phyloP scores from a whole-genome alignment of 30 jellyfish, hydroid and myxozoan genomes.

The Sanderia malayensis region DNA sequence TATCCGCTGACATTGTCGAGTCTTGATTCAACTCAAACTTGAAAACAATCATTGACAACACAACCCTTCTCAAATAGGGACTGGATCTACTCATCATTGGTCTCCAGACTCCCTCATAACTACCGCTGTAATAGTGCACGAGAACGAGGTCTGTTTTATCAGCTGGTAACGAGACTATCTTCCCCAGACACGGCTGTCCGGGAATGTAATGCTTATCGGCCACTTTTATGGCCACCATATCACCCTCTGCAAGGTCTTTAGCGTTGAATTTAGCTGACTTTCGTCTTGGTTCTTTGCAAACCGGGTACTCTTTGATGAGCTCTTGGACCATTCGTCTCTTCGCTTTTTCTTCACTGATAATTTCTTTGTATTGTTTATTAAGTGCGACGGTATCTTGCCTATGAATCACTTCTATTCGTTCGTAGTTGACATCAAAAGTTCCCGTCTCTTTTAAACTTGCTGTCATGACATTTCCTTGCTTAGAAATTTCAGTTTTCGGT shows the following conservation, averaged over 20 bases:
- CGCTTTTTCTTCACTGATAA: conserved; percentile 36
- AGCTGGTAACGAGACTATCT: conserved; percentile 49
- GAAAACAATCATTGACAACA: conserved; percentile 22
- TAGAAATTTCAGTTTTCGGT: background rate
- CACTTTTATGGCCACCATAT: conserved; percentile 71
- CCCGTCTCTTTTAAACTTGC: conserved; percentile 31
- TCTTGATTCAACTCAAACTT: conserved; percentile 40
- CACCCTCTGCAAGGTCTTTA: conserved; percentile 26
- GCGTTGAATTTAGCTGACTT: background rate
- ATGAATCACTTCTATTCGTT: background rate
- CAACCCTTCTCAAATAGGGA: conserved; percentile 66
- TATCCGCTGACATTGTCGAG: conserved; percentile 49
- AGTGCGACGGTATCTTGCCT: conserved; percentile 19
- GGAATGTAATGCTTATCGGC: conserved; percentile 73
- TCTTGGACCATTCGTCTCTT: conserved; percentile 9
- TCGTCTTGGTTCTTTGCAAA: background rate
- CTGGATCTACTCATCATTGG: conserved; percentile 96
- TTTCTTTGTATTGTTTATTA: background rate
- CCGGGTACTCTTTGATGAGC: conserved; percentile 14
- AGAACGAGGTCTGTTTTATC: conserved; percentile 42
- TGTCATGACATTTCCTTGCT: conserved; percentile 16
- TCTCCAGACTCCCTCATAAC: conserved; percentile 76
- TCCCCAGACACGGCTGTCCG: conserved; percentile 91
- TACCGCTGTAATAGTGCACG: conserved; percentile 78
- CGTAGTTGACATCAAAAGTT: conserved; percentile 9